Conservation (phyloP, 2,113 vertebrate genomes). For the Chaenocephalus aceratus region DNA sequence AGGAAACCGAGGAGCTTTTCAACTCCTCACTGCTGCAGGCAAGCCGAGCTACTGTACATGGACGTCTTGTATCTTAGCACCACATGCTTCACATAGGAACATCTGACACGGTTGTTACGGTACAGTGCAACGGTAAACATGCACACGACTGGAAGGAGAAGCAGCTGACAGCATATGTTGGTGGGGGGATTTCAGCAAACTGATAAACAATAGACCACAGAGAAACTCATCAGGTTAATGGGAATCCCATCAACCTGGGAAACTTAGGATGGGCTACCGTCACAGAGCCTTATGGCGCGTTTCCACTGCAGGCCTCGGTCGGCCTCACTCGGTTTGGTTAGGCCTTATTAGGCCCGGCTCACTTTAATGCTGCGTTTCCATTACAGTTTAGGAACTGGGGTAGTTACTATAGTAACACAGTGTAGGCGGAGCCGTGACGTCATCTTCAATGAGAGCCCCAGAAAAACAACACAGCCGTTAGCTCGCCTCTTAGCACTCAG, state of each 20-base stretch:
- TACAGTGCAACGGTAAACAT: constrained; percentile 3
- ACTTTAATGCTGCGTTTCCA: no score
- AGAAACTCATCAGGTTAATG: background rate
- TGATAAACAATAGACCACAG: constrained; percentile 35
- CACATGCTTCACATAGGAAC: constrained; percentile 32
- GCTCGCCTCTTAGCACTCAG: no score
- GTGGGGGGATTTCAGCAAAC: constrained; percentile 18
- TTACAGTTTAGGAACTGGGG: no score
- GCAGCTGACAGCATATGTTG: constrained; percentile 30
- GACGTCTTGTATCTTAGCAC: background rate
- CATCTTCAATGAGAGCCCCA: no score
- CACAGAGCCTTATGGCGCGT: no score
- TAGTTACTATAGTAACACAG: no score
- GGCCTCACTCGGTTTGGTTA: no score
- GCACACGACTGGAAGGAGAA: background rate
- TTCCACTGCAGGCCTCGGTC: no score
- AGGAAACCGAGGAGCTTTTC: constrained; percentile 32
- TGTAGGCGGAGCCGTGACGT: no score
- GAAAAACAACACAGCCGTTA: no score
- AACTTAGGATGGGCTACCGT: no score
- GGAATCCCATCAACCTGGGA: constrained; percentile 9
- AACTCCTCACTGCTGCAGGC: constrained; percentile 29
- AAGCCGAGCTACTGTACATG: constrained; percentile 14
- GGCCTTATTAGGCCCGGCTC: no score
- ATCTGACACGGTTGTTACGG: constrained; percentile 7